phyloP scores from a whole-genome alignment of 37 sponge, comb jelly and placozoan genomes.

The Tethya wilhelma region DNA sequence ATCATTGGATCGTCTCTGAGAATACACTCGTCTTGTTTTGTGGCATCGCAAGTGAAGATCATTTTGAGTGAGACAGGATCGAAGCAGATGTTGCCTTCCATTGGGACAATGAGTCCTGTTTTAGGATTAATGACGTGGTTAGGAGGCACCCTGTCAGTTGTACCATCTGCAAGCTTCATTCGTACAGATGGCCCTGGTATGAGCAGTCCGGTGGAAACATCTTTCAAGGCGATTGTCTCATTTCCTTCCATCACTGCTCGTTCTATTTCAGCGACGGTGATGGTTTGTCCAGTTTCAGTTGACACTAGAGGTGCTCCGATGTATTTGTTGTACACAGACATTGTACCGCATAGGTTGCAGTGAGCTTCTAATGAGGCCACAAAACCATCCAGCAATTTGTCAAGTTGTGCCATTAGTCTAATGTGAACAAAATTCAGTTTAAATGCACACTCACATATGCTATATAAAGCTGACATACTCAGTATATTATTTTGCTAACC shows the following conservation, averaged over 20 bases:
- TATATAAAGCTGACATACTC: not conserved
- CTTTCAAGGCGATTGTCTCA: not conserved
- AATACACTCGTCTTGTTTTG: not conserved
- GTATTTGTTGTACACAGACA: not conserved
- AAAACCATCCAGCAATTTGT: not conserved
- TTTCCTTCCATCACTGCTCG: not conserved
- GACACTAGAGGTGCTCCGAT: not conserved
- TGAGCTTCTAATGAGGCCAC: not conserved
- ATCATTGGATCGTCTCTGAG: not conserved
- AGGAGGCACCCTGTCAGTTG: not conserved
- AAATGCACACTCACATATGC: not conserved
- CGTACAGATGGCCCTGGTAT: not conserved
- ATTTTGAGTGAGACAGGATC: not conserved
- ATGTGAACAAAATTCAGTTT: not conserved
- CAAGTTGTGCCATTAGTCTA: not conserved
- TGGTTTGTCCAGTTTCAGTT: not conserved
- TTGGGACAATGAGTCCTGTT: not conserved
- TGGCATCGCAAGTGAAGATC: not conserved
- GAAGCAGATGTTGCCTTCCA: not conserved
- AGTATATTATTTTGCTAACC: too few relatives aligned
- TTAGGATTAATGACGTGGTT: slow-evolving; percentile 4
- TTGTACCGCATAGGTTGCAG: not conserved
- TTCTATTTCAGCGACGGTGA: not conserved
- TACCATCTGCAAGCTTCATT: not conserved
- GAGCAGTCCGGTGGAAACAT: not conserved